Base-by-base conservation (phyloP, 2,113 vertebrate genomes). In the Chaenogobius annularis region DNA sequence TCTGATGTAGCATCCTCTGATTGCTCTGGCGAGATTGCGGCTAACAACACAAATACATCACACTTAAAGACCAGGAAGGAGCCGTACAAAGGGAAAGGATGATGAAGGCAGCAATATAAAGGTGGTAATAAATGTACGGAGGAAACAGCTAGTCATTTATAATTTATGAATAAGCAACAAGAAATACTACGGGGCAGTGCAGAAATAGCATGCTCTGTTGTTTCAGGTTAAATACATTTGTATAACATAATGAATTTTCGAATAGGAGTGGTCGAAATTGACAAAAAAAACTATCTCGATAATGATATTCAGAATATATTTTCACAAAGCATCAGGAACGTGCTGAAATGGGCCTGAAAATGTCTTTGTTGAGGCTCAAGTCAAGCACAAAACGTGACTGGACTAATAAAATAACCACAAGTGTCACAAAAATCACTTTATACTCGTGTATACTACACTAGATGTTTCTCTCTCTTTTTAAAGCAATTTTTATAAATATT, bases 11-110 rank as follows among this genome's bases (percentile, higher is more conserved):
- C 23, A 31, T 68, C 46, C 68, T 76, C 72, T 19, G 72, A 82
- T 84, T 79, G 59, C 71, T 71, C 50, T 59, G 77, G 65, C 48
- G 68, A 80, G 84, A 89, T 81, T 75, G 68, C 61, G 65, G 74
- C 80, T 47, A 83, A 83, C 75, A 78, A 73, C 44, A 61, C 68
- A 81, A 70, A 64, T 37, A 31, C 13, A 26, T 15, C 46, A 66
- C 63, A 67, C 22, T 37, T 56, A 62, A 23, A 72, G 75, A 52
- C 48, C 37, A 23, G 61, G 69, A 81, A n/a, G 10, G 9, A 75
- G 31, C 43, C 48, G 70, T 55, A 20, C 17, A 23, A 1, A 63
- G 58, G 47, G 70, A 44, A 20, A 31, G n/a, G 75, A 73, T 46
- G 66, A n/a, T 58, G 61, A 43, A 0, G 1, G 35, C 47, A 47